Evolutionary conservation across 2,888 invertebrate genomes (phyloP).

Genomic region (Archips crataeganus): DNA sequence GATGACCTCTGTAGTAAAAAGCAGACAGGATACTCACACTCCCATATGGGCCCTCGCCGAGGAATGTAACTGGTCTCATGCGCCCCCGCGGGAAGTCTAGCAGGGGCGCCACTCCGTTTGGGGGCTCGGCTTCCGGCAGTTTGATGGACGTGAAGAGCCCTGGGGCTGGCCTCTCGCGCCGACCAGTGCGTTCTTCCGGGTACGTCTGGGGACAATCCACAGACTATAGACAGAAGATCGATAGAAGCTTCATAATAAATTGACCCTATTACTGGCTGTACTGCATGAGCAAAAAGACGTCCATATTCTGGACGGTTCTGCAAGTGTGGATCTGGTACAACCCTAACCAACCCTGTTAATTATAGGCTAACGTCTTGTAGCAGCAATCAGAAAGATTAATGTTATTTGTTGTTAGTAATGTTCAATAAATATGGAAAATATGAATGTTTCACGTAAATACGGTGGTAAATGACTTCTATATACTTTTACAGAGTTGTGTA

Average conservation of each 20-base stretch:
- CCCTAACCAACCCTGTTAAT: no score
- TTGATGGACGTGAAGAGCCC: slow-evolving; percentile 91
- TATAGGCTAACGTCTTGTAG: no score
- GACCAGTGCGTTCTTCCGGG: slow-evolving; percentile 73
- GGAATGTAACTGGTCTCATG: slow-evolving; percentile 92
- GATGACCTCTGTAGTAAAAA: slow-evolving; percentile 10
- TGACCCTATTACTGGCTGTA: no score
- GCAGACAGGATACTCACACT: slow-evolving; percentile 87
- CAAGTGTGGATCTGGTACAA: no score
- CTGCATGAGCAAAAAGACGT: no score
- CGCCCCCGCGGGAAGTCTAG: slow-evolving; percentile 94
- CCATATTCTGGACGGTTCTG: no score
- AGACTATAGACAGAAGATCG: not conserved
- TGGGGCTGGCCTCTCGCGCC: slow-evolving; percentile 88
- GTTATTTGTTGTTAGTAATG: no score
- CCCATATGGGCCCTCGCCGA: slow-evolving; percentile 95
- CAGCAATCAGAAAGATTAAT: no score
- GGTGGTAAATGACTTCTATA: no score
- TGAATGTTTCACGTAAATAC: no score
- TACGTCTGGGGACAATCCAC: slow-evolving; percentile 63
- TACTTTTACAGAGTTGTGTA: no score
- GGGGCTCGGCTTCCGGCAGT: slow-evolving; percentile 89
- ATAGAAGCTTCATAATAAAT: not conserved
- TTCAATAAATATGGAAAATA: no score
- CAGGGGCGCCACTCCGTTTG: slow-evolving; percentile 88